Percentiles rank a stretch among this genome's conserved stretches.
phyloP scores from a whole-genome alignment of 2,888 invertebrate species.

The Volucella bombylans region DNA sequence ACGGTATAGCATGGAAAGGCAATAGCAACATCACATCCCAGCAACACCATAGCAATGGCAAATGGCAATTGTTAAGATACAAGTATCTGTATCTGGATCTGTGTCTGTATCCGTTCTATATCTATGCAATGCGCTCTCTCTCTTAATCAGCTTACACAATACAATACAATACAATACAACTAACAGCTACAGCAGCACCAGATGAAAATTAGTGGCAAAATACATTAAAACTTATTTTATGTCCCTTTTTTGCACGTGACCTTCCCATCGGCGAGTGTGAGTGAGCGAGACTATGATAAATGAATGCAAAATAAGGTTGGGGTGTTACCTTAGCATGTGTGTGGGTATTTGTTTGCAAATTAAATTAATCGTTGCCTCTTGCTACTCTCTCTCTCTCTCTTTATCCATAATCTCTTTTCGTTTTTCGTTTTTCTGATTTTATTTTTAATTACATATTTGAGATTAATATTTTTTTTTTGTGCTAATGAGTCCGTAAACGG shows the following conservation, averaged over 20 bases:
- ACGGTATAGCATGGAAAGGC: not conserved
- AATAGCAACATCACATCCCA: too few species aligned
- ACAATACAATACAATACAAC: not conserved
- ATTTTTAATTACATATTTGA: slow-evolving; percentile 1
- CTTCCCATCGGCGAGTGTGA: not conserved
- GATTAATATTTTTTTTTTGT: not conserved
- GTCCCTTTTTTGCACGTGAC: slow-evolving; percentile 47
- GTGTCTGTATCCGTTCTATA: too few species aligned
- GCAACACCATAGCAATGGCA: not conserved
- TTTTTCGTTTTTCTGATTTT: not conserved
- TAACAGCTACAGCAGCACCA: not conserved
- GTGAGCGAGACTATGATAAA: slow-evolving; percentile 37
- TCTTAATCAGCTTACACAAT: slow-evolving; percentile 46
- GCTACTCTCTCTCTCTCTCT: not conserved
- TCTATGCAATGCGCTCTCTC: slow-evolving; percentile 25
- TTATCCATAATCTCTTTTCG: not conserved
- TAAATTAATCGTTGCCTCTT: slow-evolving; percentile 32
- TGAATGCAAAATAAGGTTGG: slow-evolving; percentile 52
- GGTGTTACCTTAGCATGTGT: slow-evolving; percentile 62
- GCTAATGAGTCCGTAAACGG: slow-evolving; percentile 39
- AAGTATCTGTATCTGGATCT: slow-evolving; percentile 20
- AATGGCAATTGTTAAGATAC: slow-evolving; percentile 2
- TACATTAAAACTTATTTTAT: slow-evolving; percentile 55
- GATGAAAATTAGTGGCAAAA: slow-evolving; percentile 64
- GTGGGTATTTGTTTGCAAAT: slow-evolving; percentile 67